Base-by-base conservation (phyloP, 2,888 invertebrate genomes). In the Dinocampus coccinellae region DNA sequence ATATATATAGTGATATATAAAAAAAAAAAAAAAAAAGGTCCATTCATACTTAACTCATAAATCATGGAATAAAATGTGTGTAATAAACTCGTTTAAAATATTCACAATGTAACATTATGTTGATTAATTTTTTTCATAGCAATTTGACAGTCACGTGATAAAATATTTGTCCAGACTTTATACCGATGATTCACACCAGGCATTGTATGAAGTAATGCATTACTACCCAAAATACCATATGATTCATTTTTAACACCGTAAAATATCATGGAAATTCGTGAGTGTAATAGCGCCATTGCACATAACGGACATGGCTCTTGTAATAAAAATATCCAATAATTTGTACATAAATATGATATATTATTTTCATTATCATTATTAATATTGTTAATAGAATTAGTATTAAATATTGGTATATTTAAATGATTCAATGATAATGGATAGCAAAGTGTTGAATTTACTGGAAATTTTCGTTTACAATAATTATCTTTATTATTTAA, bases 291-390 rank as follows among this genome's bases (percentile, higher is more conserved):
- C 0, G 95, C 98, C 98, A 99, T 99, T 0, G 96, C 90, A 88
- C 99, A 99, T 94, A 98, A 96, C 0, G 95, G 85, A 88, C 99
- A 99, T 0, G 98, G 98, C 85, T 99, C 98, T 73, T 90, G 90
- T 0, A 93, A 91, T 53, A 95, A 85, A 84, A 96, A 98, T 1
- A 95, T 88, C 88, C 95, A 93, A 86, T 95, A 97, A 1, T 95
- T 95, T 0, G 98, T 97, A 88, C 96, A 96, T 61, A 97, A 88
- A 85, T 97, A 97, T 0, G 94, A 93, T 1, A 92, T 91, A 61
- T 88, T 85, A n/a, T 85, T 81, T 39, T 89, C 88, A 0, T 79
- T 80, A 0, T 79, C 75, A 20, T 62, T 74, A 4, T 47, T 13
- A 7, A 61, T 34, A 11, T 76, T 72, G 2, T 20, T 11, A 20